A percentile compares a stretch with the other conserved stretches of the same genome.
phyloP scores from a whole-genome alignment of 2,797 vertebrate genomes.

The Neosilurus mollespiculum region DNA sequence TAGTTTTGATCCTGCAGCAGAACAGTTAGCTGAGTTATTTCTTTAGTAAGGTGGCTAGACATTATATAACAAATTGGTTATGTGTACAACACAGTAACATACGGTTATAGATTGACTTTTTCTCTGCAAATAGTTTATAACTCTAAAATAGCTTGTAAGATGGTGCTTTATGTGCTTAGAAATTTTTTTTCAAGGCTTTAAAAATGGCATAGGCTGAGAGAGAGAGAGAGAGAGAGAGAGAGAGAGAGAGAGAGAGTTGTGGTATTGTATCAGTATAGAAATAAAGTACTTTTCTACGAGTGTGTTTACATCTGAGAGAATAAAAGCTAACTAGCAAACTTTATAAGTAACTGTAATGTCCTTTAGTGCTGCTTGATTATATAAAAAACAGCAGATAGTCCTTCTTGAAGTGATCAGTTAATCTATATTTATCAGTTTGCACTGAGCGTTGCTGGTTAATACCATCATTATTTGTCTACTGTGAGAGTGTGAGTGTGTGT shows the following conservation, averaged over 20 bases:
- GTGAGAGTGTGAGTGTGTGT: conserved; percentile 5
- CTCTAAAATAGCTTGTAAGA: not conserved
- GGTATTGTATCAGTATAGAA: not conserved
- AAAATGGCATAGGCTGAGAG: not conserved
- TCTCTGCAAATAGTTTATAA: not conserved
- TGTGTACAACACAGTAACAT: not conserved
- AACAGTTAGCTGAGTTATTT: conserved; percentile 2
- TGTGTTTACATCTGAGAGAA: not conserved
- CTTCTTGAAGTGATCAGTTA: not conserved
- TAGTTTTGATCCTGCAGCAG: conserved; percentile 3
- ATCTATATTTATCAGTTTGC: conserved; percentile 4
- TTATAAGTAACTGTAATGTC: not conserved
- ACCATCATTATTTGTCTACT: not conserved
- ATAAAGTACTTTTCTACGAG: not conserved
- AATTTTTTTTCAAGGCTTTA: not conserved
- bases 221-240: too few species aligned
- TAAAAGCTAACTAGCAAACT: not conserved
- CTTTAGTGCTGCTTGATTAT: not conserved
- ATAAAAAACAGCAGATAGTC: not conserved
- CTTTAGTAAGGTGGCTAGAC: not conserved
- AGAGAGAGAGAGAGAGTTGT: not conserved
- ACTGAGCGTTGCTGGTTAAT: not conserved
- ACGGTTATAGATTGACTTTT: not conserved
- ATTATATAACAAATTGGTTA: not conserved
- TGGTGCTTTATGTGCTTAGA: not conserved